These are phyloP conservation scores for Callimorpha dominula DNA, from an alignment of 2,888 invertebrate genomes.

Conservation along the genomic window DNA sequence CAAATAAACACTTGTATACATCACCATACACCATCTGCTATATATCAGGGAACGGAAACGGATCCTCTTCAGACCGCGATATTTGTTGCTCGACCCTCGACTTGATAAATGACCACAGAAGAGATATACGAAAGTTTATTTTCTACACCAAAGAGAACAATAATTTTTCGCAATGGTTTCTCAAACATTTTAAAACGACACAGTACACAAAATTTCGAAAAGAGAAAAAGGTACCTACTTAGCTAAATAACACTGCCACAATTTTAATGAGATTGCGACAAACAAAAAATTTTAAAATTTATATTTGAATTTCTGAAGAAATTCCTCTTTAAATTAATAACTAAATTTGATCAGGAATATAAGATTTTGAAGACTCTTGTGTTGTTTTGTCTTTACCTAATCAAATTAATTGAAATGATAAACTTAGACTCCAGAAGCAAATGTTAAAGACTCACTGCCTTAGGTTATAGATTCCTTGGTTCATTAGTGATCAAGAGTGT, in stretches of 20 bases:
- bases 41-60: conserved; percentile 50
- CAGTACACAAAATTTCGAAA: not conserved
- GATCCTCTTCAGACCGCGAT: conserved; percentile 65
- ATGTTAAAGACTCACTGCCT: too few species aligned
- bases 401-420: too few species aligned
- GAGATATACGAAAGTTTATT: conserved; percentile 65
- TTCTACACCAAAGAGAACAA: conserved; percentile 51
- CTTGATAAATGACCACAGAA: conserved; percentile 70
- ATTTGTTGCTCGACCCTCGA: conserved; percentile 68
- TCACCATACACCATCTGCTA: conserved; percentile 7
- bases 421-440: too few species aligned
- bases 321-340: too few species aligned
- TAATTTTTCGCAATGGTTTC: conserved; percentile 37
- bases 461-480: too few species aligned
- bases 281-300: not conserved
- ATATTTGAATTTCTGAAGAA: too few species aligned
- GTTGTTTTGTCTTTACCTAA: too few species aligned
- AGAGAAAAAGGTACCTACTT: not conserved
- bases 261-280: not conserved
- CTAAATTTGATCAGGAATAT: too few species aligned
- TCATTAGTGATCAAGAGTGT: too few species aligned
- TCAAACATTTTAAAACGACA: conserved; percentile 25
- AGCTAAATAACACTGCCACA: not conserved
- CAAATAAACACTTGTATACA: not conserved
- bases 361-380: too few species aligned